Base-by-base conservation (phyloP, 2,888 invertebrate species). In the Lathronympha strigana region DNA sequence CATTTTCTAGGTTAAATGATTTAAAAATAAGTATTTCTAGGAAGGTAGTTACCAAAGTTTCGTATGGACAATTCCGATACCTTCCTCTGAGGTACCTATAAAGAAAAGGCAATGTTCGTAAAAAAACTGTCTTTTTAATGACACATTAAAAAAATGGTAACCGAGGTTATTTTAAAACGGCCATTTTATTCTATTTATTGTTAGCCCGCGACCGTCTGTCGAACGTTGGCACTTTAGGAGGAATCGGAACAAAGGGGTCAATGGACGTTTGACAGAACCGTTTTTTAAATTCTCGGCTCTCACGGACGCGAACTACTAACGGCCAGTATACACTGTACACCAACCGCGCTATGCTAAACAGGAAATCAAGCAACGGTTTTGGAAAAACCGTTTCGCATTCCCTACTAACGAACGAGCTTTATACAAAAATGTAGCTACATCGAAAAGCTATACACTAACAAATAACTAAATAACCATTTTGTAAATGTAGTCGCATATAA, bases 191-290 rank as follows among this genome's bases (percentile, higher is more conserved):
- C 74, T 82, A 83, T 78, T 83, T 82, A 81, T 83, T 81, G 79
- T 82, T 81, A 76, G 72, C 75, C 77, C 79, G 81, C 77, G 79
- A 79, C 80, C 79, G 75, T 75, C 53, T 45, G 61, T 66, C 73
- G 73, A 74, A 76, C 74, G 78, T 89, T 89, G 88, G 88, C 88
- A 89, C 88, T 88, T 88, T 80, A 73, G 88, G 87, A 87, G 86
- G 81, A 77, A 76, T 73, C 72, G 75, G 74, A 75, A 71, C 33
- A 23, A 21, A 43, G 45, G 51, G 51, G 63, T 58, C 45, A 31
- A 43, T 57, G 57, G 63, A 58, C 58, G 63, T 43, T 47, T 58
- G 58, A 58, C 54, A 45, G 53, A 53, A 40, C 51, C 51, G 47
- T 47, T 47, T 45, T 47, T 47, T 23, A 2, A 45, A 47, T 25